Evolutionary conservation across 1,140 invertebrate species (phyloP), one percentile per base, ranked within the genome.

Genomic region (Lithobius niger): DNA sequence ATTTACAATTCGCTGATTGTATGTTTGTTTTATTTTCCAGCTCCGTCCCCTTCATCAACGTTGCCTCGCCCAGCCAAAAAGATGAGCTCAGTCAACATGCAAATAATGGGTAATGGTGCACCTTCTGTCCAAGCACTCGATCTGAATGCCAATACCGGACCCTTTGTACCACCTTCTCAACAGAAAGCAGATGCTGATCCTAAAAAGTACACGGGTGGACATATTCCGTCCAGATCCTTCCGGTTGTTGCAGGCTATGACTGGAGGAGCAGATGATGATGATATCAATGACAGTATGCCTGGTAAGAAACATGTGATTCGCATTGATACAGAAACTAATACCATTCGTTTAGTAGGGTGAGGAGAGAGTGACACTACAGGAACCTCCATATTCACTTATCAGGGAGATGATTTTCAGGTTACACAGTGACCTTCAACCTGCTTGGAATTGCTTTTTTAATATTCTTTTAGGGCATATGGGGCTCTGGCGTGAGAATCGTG

Each of bases 211-310:
- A 68, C 60, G 13, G 73, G 73, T 22, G 67, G 67, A 50, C 61
- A 67, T 58, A 74, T 74, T 52, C 72, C 74, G n/a, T 75, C 74
- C 26, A 71, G 69, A 54, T 74, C 73, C 43, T 76, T 76, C 62
- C 58, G 69, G 54, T 65, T 75, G 27, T 65, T 76, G 4, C 73
- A 76, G 54, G 61, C 63, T 15, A 66, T 71, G 60, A 71, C 69
- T 27, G 67, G 58, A 36, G 27, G 49, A 27, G 49, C 16, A 19
- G 25, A 57, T 57, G 52, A 27, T 54, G 22, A 36, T 24, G 21
- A 18, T 47, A 22, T 13, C 22, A 13, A 13, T 10, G 15, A 47
- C 31, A 36, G 31, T 47, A 21, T 21, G 1, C n/a, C 19, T 15
- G 40, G 57, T 51, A 49, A 52, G 27, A 36, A 10, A 36, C 10